Conservation (phyloP, 1,140 invertebrate species). For the Drosophila miranda region DNA sequence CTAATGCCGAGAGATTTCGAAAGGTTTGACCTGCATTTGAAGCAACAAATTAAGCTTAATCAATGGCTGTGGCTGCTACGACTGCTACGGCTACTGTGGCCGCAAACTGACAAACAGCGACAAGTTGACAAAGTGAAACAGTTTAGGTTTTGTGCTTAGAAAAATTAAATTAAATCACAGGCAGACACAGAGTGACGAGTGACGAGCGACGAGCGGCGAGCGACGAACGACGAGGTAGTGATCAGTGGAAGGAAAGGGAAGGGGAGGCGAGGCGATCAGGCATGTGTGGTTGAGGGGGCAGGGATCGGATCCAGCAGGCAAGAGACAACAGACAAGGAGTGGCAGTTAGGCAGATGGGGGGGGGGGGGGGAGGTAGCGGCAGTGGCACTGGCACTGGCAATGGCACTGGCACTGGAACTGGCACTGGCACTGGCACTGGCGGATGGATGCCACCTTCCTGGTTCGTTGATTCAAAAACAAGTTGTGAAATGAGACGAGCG, state of each 20-base stretch:
- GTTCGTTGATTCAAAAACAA: conserved; percentile 52
- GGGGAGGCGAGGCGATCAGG: not conserved
- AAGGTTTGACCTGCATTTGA: conserved; percentile 53
- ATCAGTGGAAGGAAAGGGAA: conserved; percentile 17
- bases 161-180: conserved; percentile 50
- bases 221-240: conserved; percentile 22
- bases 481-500: conserved; percentile 49
- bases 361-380: too few relatives aligned
- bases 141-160: conserved; percentile 48
- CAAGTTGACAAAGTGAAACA: conserved; percentile 50
- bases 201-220: too few relatives aligned
- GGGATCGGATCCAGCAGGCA: too few relatives aligned
- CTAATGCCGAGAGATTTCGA: conserved; percentile 42
- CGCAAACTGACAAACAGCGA: conserved; percentile 39
- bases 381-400: too few relatives aligned
- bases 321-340: too few relatives aligned
- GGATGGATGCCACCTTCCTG: conserved; percentile 41
- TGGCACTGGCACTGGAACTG: too few relatives aligned
- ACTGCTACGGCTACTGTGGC: conserved; percentile 6
- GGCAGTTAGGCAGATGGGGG: too few relatives aligned
- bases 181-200: too few relatives aligned
- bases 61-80: conserved; percentile 10
- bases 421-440: not conserved
- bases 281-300: not conserved
- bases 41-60: conserved; percentile 51